Evolutionary conservation across 2,797 vertebrate genomes (phyloP), one percentile per base, ranked within the genome.

Genomic region (Lophius americanus): DNA sequence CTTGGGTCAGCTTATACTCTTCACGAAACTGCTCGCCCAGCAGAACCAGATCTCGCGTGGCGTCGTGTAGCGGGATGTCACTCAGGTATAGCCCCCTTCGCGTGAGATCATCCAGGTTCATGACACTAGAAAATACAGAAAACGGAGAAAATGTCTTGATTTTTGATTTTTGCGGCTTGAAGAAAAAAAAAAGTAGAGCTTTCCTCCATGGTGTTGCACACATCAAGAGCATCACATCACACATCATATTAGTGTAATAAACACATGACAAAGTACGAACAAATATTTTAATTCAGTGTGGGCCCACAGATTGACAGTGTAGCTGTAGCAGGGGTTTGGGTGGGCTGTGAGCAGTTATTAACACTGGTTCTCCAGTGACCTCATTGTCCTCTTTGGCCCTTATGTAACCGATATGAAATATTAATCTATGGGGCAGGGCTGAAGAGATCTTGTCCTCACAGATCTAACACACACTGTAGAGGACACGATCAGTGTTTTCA

Each of bases 1-100:
- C 97, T 70, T 99, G 97, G 1, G 98, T 99, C 82, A 99, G 90
- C 74, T 99, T 99, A 89, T 99, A 99, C 82, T 99, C 98, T 87
- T 99, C 98, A 51, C 98, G 92, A 86, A 99, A 99, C 87, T 99
- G 98, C 76, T 99, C 98, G n/a, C 98, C 98, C 78, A 99, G 78
- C 77, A 99, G 94, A 68, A 99, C 98, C 43, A 99, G 93, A 86
- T 99, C 98, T 0, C 98, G 95, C 0, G 97, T 99, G 68, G 98
- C 98, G 9, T 99, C 98, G 0, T 99, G 98, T 14, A 99, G 83
- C 0, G 98, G 98, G 78, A 99, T 99, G 89, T 99, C 98, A 65
- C 98, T 99, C 79, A 99, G 92, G 84, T 98, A 99, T 3, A 99
- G 93, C 4, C 98, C 98, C 84, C 98, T 92, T 74, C 97, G 92